Evolutionary conservation across 2,113 vertebrate genomes (phyloP), one percentile per base, ranked within the genome.

Genomic region (Nothobranchius furzeri): DNA sequence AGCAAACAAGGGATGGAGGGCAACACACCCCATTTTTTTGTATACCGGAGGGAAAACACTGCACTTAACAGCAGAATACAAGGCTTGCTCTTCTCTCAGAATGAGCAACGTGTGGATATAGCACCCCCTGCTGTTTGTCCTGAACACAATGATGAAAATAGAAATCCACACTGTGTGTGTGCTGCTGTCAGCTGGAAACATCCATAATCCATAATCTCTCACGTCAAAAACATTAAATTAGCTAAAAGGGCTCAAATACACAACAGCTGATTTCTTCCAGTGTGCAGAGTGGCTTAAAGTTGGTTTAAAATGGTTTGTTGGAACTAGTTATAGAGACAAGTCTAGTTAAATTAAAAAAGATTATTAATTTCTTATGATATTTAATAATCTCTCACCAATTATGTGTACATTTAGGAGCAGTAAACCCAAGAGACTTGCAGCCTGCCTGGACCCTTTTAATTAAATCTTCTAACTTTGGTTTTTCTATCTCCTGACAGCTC

Each of bases 81-180:
- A 15, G 12, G 4, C 35, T 68, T 56, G 17, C 35, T 17, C 40
- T 37, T 54, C 47, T 57, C 43, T 17, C 4, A 1, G 10, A 45
- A 43, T 17, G n/a, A 17, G 7, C 14, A 70, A 30, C 66, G 36
- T 75, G 76, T 65, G 46, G 43, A 43, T 54, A 50, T 57, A 76
- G 76, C 80, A 9, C 82, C 83, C 78, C 53, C 87, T 87, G 67
- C 80, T 85, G 87, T 76, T 54, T 3, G 10, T 45, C n/a, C 9
- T 1, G 30, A n/a, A 47, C n/a, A 68, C 3, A 45, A 59, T 75
- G 56, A 10, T 75, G 56, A 10, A 56, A 70, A 20, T 13, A 42
- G 12, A 63, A 53, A 36, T 60, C 30, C 11, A 37, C n/a, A 14
- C 30, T 48, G 48, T 51, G 15, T 51, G 17, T 47, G 24, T n/a